Base-by-base conservation (phyloP, 2,888 invertebrate species). In the Ochropleura plecta region DNA sequence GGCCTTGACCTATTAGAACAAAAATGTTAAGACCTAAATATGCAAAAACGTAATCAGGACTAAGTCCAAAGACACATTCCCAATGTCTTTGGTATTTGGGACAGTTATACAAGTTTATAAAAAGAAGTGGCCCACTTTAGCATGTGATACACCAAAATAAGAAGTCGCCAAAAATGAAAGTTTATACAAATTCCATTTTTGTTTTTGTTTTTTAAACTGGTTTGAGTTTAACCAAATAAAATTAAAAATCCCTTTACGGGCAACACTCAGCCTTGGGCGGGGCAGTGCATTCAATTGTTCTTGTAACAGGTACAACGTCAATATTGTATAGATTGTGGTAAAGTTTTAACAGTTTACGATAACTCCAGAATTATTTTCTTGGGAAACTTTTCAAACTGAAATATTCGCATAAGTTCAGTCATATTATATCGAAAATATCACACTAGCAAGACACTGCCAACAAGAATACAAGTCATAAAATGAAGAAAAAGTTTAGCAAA, bases 111-210 rank as follows among this genome's bases (percentile, higher is more conserved):
- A 46, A 67, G 48, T 63, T 68, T 55, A 20, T 49, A 44, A 49
- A 53, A 76, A 55, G 57, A 40, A 40, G 18, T 20, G 70, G 55
- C 70, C 59, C 49, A 42, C 68, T 76, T 76, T 40, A 59, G 40
- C 66, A 46, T 63, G 20, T 16, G 42, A 40, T 53, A 51, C 30
- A 53, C 9, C 20, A 51, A 68, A 80, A 73, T 30, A 18, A 68
- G 72, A 68, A 48, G 46, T 40, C 16, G 53, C 30, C 46, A 67
- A 71, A 71, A 78, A 81, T 73, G 65, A 69, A 78, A 82, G 83
- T 66, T 65, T 46, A 48, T 40, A 73, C 2, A 82, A 82, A 66
- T 66, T 64, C 40, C 42, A 46, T 78, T 68, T 67, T 48, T 9
- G 49, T 59, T 53, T 81, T 55, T 66, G 53, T 53, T 81, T 55